A percentile compares a stretch with the other conserved stretches of the same genome.
These are phyloP conservation scores for Seira ritae DNA, from an alignment of 2,888 invertebrate species.

Conservation along the genomic window DNA sequence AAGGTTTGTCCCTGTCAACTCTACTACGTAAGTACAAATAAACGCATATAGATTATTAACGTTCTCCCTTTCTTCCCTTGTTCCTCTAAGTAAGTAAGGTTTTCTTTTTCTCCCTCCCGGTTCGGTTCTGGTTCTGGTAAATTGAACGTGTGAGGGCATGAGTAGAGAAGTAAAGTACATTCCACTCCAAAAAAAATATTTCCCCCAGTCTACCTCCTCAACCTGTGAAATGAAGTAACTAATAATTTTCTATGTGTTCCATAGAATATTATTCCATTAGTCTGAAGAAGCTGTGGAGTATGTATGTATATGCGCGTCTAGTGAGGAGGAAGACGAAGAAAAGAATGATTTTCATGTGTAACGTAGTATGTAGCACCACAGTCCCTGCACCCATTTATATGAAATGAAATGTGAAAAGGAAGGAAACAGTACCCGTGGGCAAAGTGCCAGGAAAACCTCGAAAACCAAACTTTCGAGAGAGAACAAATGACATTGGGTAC, in stretches of 20 bases:
- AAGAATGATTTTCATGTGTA: not conserved
- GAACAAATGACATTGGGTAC: constrained; percentile 44
- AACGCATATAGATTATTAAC: constrained; percentile 15
- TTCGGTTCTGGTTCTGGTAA: not conserved
- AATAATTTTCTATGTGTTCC: constrained; percentile 1
- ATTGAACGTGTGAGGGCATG: constrained; percentile 7
- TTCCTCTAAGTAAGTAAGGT: not conserved
- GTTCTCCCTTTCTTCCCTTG: not conserved
- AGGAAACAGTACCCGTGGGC: constrained; percentile 50
- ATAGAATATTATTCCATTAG: constrained; percentile 4
- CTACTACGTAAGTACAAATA: not conserved
- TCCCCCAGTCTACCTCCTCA: no score
- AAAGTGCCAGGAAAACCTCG: constrained; percentile 47
- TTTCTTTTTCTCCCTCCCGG: no score
- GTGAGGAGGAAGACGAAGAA: no score
- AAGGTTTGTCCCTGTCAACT: constrained; percentile 16
- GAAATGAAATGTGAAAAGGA: constrained; percentile 46
- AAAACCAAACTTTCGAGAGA: constrained; percentile 37
- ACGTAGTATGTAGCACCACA: not conserved
- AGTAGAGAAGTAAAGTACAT: not conserved
- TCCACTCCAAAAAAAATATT: not conserved
- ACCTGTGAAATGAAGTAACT: not conserved
- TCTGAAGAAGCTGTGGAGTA: not conserved
- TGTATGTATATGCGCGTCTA: no score
- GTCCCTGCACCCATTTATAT: constrained; percentile 8